Evolutionary conservation across 2,113 vertebrate genomes (phyloP), one percentile per base, ranked within the genome.

Genomic region (Morone chrysops): DNA sequence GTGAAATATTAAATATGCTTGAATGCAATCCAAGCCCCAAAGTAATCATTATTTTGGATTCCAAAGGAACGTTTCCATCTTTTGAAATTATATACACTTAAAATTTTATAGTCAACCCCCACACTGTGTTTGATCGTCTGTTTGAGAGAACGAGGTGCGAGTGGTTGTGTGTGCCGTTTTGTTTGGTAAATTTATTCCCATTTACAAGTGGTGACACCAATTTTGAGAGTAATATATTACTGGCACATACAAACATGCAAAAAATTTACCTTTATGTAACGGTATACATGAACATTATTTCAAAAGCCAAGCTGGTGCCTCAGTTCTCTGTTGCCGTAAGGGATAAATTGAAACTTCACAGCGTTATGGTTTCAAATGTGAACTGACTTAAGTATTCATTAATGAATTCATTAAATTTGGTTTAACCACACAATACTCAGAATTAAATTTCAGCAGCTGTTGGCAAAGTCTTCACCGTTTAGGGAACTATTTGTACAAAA

Each of bases 1-100:
- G 20, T 82, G 51, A 82, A 62, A 88, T 76, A 70, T 85, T 65
- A 80, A 92, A 86, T 74, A 81, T 36, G n/a, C 74, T 83, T 82
- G 41, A 87, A 82, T 67, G 41, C 84, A 62, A 63, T 77, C 78
- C 78, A 76, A 81, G 68, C 71, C 75, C 70, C 77, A 85, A 80
- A 80, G 57, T 77, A 82, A 70, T 87, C 76, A 91, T 76, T 80
- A 80, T 86, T 85, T 70, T 65, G 67, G 18, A 85, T 71, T 80
- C 75, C 66, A 31, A 45, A 60, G 41, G 71, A 81, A 82, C 40
- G 10, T 81, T 86, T 77, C 61, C 38, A 53, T 86, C 75, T 74
- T 25, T 70, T 67, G 20, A 84, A 87, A 81, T 84, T 1, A 71
- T 68, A 65, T 54, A 40, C 51, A 14, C 45, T 82, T 81, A 54